phyloP scores from a whole-genome alignment of 1,140 invertebrate species.

The Callitettix versicolor region DNA sequence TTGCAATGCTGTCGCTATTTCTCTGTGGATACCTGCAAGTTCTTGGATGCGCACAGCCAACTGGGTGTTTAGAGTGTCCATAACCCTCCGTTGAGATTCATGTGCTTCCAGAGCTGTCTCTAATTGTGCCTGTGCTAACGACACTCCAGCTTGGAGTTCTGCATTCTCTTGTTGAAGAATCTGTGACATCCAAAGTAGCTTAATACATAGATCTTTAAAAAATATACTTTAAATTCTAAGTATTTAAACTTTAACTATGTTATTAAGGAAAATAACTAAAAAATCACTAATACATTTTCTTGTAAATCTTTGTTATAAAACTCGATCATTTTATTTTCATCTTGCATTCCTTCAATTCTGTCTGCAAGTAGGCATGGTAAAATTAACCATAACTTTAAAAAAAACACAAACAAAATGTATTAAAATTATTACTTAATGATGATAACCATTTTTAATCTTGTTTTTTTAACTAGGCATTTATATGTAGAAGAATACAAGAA shows the following conservation, averaged over 20 bases:
- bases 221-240: neutral
- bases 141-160: slow-evolving; percentile 55
- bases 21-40: slow-evolving; percentile 70
- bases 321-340: too few species aligned
- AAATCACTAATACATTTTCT: neutral
- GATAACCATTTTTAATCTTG: too few species aligned
- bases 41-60: slow-evolving; percentile 76
- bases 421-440: too few species aligned
- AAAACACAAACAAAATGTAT: too few species aligned
- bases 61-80: slow-evolving; percentile 74
- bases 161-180: slow-evolving; percentile 60
- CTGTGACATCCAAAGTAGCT: slow-evolving; percentile 38
- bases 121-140: slow-evolving; percentile 69
- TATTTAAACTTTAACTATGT: neutral
- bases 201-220: neutral
- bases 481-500: too few species aligned
- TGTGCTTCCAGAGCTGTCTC: slow-evolving; percentile 69
- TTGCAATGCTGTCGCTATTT: slow-evolving; percentile 33
- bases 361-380: too few species aligned
- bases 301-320: too few species aligned
- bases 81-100: slow-evolving; percentile 72
- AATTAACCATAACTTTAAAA: too few species aligned
- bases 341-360: too few species aligned
- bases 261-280: neutral
- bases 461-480: too few species aligned